Conservation (phyloP, 2,888 invertebrate genomes). For the Seira sanloemensis region DNA sequence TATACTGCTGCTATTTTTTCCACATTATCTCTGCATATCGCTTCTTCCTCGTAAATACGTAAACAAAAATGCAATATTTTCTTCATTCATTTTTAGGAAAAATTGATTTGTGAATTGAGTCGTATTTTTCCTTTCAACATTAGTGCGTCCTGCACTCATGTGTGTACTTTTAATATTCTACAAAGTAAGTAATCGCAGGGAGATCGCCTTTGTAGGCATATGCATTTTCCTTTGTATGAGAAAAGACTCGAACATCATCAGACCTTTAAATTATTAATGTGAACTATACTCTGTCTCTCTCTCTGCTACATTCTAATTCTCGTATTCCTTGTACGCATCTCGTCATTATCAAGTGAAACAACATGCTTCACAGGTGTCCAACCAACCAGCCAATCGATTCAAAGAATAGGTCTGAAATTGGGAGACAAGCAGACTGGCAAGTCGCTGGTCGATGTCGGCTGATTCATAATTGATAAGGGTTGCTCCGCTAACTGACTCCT, state of each 20-base stretch:
- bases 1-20: too few species aligned
- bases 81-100: not conserved
- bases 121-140: too few species aligned
- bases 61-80: not conserved
- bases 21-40: too few species aligned
- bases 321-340: not conserved
- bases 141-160: too few species aligned
- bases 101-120: too few species aligned
- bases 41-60: not conserved
- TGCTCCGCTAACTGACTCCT: not conserved
- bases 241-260: not conserved
- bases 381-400: slow-evolving; percentile 18
- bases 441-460: slow-evolving; percentile 43
- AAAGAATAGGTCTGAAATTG: slow-evolving; percentile 20
- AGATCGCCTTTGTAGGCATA: too few species aligned
- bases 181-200: too few species aligned
- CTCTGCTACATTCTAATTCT: not conserved
- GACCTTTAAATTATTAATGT: not conserved
- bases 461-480: slow-evolving; percentile 34
- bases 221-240: too few species aligned
- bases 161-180: too few species aligned
- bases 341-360: not conserved
- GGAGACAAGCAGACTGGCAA: slow-evolving; percentile 65
- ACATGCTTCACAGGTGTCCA: slow-evolving; percentile 44
- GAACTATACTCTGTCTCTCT: too few species aligned